Base-by-base conservation (phyloP, 2,113 vertebrate species). In the Sitta europaea region DNA sequence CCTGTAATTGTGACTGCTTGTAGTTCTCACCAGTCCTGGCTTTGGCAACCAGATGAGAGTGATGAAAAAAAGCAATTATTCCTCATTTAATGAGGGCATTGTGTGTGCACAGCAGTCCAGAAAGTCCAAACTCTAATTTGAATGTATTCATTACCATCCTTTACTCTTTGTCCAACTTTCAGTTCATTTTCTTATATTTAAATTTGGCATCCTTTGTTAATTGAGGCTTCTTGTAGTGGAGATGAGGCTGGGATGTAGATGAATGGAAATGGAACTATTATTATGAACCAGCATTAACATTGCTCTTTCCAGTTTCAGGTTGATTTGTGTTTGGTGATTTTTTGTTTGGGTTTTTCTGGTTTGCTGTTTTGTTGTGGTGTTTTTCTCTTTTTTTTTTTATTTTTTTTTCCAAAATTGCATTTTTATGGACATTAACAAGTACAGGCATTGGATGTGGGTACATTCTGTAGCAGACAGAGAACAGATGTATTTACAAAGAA, bases 281-380 rank as follows among this genome's bases (percentile, higher is more conserved):
- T 4, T 36, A 5, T 67, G 36, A 47, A 23, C 4, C 16, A 57
- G 14, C 43, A n/a, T 19, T 72, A 43, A 11, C 4, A 2, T 2
- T 35, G 5, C 4, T 45, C n/a, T 58, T 77, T 73, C 10, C 24
- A 9, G 8, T 24, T 57, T 38, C 6, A 7, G 3, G 4, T 21
- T 48, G 23, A 3, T 54, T 73, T 45, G 36, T 36, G 14, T 33
- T 68, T 61, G 47, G 11, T 68, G 18, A 11, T 42, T 13, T 50
- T 47, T 17, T 35, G 2, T 22, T 85, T 54, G 11, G 2, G 1
- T 27, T 59, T 21, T 74, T 21, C 19, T n/a, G 20, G 14, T 24
- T 55, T 36, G 3, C 10, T 11, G 14, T 1, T 6, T 48, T 40
- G 40, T 40, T 40, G 40, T n/a, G n/a, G n/a, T 1, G 0, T 3